Conservation (phyloP, 1,140 invertebrate genomes). For the Protaetia brevitarsis region DNA sequence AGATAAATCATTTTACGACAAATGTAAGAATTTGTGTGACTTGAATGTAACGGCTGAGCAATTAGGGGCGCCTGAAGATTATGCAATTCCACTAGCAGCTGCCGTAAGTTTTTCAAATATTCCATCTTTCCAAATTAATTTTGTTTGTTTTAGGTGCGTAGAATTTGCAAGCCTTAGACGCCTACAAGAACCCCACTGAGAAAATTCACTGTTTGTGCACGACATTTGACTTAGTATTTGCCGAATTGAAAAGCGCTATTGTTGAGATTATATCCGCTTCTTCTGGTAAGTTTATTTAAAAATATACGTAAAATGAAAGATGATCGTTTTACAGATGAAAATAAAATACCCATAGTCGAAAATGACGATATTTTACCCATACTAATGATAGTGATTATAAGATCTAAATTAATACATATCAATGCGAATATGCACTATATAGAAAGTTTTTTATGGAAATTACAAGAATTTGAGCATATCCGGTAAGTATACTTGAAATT, state of each 20-base stretch:
- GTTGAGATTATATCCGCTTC: conserved; percentile 37
- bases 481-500: conserved; percentile 24
- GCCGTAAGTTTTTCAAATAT: conserved; percentile 38
- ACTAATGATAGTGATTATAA: conserved; percentile 37
- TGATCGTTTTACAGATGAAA: conserved; percentile 34
- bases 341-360: conserved; percentile 40
- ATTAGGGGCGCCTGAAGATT: conserved; percentile 33
- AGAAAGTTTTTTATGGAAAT: conserved; percentile 31
- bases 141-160: conserved; percentile 43
- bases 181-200: conserved; percentile 36
- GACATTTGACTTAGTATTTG: conserved; percentile 42
- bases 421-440: conserved; percentile 41
- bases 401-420: conserved; percentile 39
- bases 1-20: conserved; percentile 33
- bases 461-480: conserved; percentile 29
- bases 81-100: conserved; percentile 32
- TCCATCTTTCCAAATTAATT: background rate
- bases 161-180: conserved; percentile 42
- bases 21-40: conserved; percentile 32
- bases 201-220: conserved; percentile 41
- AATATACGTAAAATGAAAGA: conserved; percentile 9
- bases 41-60: conserved; percentile 33
- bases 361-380: conserved; percentile 39
- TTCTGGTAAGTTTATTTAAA: conserved; percentile 31
- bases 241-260: conserved; percentile 42